These are phyloP conservation scores for Iphiclides podalirius DNA, from an alignment of 2,888 invertebrate genomes.

Conservation along the genomic window DNA sequence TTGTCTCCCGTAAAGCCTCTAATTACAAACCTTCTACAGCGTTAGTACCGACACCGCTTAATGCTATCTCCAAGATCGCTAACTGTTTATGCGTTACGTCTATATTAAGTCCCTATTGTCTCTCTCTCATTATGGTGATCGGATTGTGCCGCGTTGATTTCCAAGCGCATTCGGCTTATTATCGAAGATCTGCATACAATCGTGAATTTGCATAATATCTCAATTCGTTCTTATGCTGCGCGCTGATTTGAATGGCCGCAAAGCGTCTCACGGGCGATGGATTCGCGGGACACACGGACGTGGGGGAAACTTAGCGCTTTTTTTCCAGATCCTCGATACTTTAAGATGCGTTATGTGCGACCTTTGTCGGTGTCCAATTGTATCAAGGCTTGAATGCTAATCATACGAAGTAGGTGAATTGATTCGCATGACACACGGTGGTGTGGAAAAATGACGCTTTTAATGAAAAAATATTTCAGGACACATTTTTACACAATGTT, in stretches of 20 bases:
- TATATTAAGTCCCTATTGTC: slow-evolving; percentile 73
- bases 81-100: slow-evolving; percentile 56
- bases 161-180: slow-evolving; percentile 58
- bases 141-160: slow-evolving; percentile 63
- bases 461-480: no score
- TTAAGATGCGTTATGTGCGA: no score
- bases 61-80: slow-evolving; percentile 51
- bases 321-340: not conserved
- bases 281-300: slow-evolving; percentile 27
- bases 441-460: no score
- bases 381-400: no score
- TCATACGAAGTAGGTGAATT: no score
- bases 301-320: slow-evolving; percentile 12
- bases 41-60: slow-evolving; percentile 27
- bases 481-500: no score
- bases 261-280: slow-evolving; percentile 48
- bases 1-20: no score
- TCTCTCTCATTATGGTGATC: slow-evolving; percentile 69
- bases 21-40: no score
- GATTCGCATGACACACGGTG: no score
- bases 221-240: slow-evolving; percentile 66
- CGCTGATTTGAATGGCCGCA: slow-evolving; percentile 53
- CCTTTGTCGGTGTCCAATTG: no score
- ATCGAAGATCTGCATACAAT: slow-evolving; percentile 77
- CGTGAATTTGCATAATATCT: slow-evolving; percentile 77